Conservation (phyloP, 2,797 vertebrate genomes). For the Adrianichthys oophorus region DNA sequence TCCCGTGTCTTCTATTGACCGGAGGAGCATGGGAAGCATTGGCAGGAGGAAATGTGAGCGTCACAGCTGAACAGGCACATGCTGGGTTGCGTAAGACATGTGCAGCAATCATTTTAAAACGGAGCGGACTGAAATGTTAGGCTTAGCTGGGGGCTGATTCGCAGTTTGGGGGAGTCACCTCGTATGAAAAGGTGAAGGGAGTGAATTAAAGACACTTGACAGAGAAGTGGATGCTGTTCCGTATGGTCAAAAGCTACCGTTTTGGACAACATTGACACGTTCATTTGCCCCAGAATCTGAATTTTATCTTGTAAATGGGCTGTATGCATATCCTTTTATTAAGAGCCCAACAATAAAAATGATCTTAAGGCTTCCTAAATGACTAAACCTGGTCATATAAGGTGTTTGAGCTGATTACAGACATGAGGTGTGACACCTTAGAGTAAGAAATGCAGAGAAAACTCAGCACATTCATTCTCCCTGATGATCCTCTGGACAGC, state of each 20-base stretch:
- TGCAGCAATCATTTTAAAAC: background rate
- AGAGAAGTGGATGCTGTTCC: no score
- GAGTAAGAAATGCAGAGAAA: no score
- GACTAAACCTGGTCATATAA: no score
- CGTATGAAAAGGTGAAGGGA: conserved; percentile 8
- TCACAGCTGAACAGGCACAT: background rate
- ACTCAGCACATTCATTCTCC: no score
- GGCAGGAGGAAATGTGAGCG: conserved; percentile 10
- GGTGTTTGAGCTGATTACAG: no score
- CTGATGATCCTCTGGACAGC: background rate
- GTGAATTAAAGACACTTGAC: background rate
- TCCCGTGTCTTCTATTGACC: conserved; percentile 25
- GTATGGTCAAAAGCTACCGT: no score
- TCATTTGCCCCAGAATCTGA: background rate
- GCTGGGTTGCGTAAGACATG: conserved; percentile 12
- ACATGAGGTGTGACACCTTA: no score
- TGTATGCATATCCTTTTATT: background rate
- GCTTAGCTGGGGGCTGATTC: background rate
- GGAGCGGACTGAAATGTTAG: background rate
- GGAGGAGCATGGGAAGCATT: background rate
- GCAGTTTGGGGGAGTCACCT: conserved; percentile 9
- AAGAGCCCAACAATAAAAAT: no score
- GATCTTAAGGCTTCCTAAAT: no score
- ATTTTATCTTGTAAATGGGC: background rate
- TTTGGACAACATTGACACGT: no score